phyloP scores from a whole-genome alignment of 2,888 invertebrate species.

The Rhimphoctona megacephalus region DNA sequence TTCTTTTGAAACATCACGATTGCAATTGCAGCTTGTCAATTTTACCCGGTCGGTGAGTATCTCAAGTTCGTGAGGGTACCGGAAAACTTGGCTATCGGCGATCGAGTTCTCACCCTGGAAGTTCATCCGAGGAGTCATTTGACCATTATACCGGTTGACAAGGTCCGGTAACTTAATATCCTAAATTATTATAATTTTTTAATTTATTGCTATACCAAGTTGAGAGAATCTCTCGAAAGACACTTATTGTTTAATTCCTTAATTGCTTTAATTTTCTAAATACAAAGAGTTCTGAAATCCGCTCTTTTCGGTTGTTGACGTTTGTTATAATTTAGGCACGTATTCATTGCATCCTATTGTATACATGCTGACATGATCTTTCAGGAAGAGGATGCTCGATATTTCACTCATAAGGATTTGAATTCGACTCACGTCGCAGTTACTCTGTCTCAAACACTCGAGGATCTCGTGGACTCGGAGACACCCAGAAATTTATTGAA shows the following conservation, averaged over 20 bases:
- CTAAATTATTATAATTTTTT: not conserved
- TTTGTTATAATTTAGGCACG: too few relatives aligned
- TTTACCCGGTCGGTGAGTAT: constrained; percentile 93
- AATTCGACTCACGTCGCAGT: constrained; percentile 92
- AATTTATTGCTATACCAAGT: not conserved
- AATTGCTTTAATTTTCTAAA: too few relatives aligned
- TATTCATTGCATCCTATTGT: not conserved
- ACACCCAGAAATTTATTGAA: constrained; percentile 93
- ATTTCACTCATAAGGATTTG: constrained; percentile 91
- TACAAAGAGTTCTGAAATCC: too few relatives aligned
- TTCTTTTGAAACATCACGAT: constrained; percentile 26
- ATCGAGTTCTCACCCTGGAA: constrained; percentile 91
- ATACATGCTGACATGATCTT: constrained; percentile 68
- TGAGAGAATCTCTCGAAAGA: too few relatives aligned
- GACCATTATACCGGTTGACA: constrained; percentile 90
- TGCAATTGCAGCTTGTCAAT: constrained; percentile 90
- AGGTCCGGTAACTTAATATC: constrained; percentile 81
- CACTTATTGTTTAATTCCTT: too few relatives aligned
- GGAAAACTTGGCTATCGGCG: constrained; percentile 91
- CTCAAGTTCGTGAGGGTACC: constrained; percentile 94
- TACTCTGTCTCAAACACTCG: constrained; percentile 91
- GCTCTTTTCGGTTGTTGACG: too few relatives aligned
- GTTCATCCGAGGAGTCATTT: constrained; percentile 93
- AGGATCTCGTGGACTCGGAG: constrained; percentile 93
- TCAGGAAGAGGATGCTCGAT: constrained; percentile 89